Evolutionary conservation across 2,797 vertebrate genomes (phyloP).

Genomic region (Chelon auratus): DNA sequence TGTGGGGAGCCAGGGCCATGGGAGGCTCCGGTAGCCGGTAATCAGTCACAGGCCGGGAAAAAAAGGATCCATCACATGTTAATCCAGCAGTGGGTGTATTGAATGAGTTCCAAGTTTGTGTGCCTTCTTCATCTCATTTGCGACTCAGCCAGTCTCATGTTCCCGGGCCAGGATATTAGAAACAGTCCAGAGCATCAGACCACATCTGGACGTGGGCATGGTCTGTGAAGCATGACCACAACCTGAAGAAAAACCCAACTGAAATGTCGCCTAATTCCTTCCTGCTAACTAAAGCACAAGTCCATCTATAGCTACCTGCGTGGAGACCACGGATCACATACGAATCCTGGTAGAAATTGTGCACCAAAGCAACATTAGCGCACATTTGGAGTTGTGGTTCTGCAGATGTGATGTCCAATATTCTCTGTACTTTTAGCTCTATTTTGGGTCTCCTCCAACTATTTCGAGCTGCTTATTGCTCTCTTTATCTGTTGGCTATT

Average conservation of each 20-base stretch:
- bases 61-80: conserved; percentile 7
- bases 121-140: conserved; percentile 3
- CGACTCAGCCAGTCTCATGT: background rate
- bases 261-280: background rate
- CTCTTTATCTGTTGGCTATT: background rate
- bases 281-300: conserved; percentile 1
- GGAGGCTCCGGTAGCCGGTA: conserved; percentile 12
- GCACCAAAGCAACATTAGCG: background rate
- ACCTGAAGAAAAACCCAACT: background rate
- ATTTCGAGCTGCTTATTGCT: background rate
- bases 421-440: background rate
- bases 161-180: background rate
- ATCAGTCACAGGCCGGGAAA: background rate
- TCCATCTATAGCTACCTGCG: no score
- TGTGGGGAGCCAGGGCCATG: background rate
- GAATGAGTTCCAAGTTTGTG: background rate
- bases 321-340: background rate
- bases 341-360: background rate
- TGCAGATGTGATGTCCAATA: background rate
- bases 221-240: background rate
- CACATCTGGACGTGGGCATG: background rate
- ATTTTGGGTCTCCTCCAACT: background rate
- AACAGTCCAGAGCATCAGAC: background rate
- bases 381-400: background rate
- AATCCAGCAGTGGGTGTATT: background rate